These are phyloP conservation scores for Corydoras maculifer DNA, from an alignment of 2,113 vertebrate species.

Conservation along the genomic window DNA sequence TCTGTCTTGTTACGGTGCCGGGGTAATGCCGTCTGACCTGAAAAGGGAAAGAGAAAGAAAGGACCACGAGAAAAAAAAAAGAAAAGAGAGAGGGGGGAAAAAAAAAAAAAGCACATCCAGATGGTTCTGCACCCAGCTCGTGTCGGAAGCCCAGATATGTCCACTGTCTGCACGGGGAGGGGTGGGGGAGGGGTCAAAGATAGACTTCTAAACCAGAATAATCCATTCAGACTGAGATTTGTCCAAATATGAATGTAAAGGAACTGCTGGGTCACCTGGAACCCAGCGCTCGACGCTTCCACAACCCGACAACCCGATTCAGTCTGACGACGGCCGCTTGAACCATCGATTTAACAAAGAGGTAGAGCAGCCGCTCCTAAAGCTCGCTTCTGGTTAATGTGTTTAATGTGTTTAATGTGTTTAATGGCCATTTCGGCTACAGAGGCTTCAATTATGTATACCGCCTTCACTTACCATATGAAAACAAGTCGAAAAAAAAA, in stretches of 20 bases:
- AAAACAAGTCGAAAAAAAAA: slow-evolving; percentile 5
- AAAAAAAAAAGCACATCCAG: slow-evolving; percentile 35
- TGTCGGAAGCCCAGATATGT: slow-evolving; percentile 44
- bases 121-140: slow-evolving; percentile 39
- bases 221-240: slow-evolving; percentile 36
- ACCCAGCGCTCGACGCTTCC: not conserved
- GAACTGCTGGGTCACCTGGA: slow-evolving; percentile 14
- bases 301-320: too few relatives aligned
- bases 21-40: slow-evolving; percentile 42
- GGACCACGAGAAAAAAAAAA: not conserved
- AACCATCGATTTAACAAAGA: too few relatives aligned
- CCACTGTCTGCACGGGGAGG: slow-evolving; percentile 35
- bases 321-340: too few relatives aligned
- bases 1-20: slow-evolving; percentile 46
- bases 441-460: too few relatives aligned
- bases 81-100: slow-evolving; percentile 17
- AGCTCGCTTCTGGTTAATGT: too few relatives aligned
- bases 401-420: too few relatives aligned
- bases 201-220: slow-evolving; percentile 36
- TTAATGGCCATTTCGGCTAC: too few relatives aligned
- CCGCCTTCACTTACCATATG: too few relatives aligned
- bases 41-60: slow-evolving; percentile 21
- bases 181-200: slow-evolving; percentile 22
- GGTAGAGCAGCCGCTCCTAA: too few relatives aligned
- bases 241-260: slow-evolving; percentile 8